Evolutionary conservation across 2,888 invertebrate genomes (phyloP), one percentile per base, ranked within the genome.

Genomic region (Caenorhabditis sp.): DNA sequence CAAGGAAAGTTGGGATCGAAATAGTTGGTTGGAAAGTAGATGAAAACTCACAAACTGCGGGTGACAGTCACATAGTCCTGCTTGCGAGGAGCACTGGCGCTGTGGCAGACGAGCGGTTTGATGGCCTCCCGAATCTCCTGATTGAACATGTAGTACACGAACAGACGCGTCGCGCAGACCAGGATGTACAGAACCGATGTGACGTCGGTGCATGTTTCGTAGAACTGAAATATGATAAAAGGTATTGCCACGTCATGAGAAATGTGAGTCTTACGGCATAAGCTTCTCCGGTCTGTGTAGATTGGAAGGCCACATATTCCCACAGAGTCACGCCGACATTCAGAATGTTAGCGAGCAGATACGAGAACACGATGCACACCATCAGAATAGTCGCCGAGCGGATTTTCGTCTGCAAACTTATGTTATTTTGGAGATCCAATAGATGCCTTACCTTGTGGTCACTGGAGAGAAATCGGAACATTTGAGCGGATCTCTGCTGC

Each of bases 311-410:
- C 26, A 87, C 72, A 58, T 86, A 87, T 66, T 87, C 87, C 87
- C 87, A 88, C 20, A 83, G 79, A 7, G 86, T 87, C 26, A 87
- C 79, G 27, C 83, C 56, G n/a, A 88, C 84, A 43, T 88, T 88
- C 26, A 88, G 75, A 53, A 84, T 65, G 59, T 88, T 88, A 17
- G 88, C 86, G 27, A 85, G 53, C 22, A 86, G 74, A 75, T 88
- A 88, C 22, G 86, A 85, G 66, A 81, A 88, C n/a, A 88, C 88
- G 82, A 88, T 79, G 46, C 87, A 78, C 6, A 88, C 85, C 63
- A 88, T 81, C 26, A 88, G 78, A 22, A 86, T 82, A 1, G 87
- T 88, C 7, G 88, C 88, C 9, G 86, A 87, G 7, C 88, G 85
- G 13, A 88, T 83, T 79, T 87, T 87, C n/a, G 73, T 72, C 83